Conservation (phyloP, 2,888 invertebrate species). For the Brassicogethes aeneus region DNA sequence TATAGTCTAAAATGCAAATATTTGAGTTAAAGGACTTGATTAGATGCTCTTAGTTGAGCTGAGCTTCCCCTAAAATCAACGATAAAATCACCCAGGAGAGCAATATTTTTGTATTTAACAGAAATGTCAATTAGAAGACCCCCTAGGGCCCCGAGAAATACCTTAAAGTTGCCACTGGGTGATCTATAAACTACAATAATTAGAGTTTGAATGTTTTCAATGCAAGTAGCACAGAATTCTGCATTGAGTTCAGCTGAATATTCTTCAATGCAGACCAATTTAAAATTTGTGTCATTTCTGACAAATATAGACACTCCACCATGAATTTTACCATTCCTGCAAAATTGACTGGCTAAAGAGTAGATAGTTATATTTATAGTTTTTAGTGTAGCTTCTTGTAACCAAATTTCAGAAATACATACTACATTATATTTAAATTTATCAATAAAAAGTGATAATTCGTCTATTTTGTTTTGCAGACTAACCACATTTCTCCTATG, state of each 20-base stretch:
- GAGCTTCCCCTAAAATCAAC: background rate
- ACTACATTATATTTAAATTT: background rate
- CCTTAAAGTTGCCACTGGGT: background rate
- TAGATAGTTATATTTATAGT: background rate
- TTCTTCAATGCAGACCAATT: background rate
- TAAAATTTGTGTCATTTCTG: background rate
- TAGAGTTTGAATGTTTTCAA: background rate
- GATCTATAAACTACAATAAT: background rate
- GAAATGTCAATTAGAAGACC: background rate
- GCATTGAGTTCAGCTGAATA: background rate
- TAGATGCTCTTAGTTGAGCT: background rate
- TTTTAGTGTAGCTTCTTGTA: background rate
- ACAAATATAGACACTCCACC: background rate
- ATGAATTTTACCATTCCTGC: background rate
- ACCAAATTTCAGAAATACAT: background rate
- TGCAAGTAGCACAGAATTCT: background rate
- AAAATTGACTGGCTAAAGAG: background rate
- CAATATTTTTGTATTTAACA: background rate
- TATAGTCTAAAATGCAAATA: background rate
- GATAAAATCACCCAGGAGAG: background rate
- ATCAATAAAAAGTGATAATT: background rate
- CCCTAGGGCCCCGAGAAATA: background rate
- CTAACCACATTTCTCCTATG: background rate
- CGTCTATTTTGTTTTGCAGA: background rate
- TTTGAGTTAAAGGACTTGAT: background rate